Conservation (phyloP, 2,888 invertebrate genomes). For the Dinocampus coccinellae region DNA sequence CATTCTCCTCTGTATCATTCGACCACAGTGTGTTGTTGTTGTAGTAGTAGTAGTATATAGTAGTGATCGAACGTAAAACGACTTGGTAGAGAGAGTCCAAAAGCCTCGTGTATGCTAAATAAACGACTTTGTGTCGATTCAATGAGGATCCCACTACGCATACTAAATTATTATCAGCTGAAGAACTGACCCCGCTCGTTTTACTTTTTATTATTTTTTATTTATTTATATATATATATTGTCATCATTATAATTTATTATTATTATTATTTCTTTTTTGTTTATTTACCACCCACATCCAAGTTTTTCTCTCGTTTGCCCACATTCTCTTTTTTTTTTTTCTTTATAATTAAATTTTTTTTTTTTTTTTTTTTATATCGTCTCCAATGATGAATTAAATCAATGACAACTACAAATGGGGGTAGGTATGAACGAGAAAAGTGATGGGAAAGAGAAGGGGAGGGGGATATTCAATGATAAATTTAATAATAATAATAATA, state of each 20-base stretch:
- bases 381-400: too few relatives aligned
- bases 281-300: too few relatives aligned
- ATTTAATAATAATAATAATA: too few relatives aligned
- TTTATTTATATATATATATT: not conserved
- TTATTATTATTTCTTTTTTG: too few relatives aligned
- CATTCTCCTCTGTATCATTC: conserved; percentile 1
- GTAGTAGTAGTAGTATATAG: conserved; percentile 6
- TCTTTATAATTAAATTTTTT: too few relatives aligned
- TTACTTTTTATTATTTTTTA: not conserved
- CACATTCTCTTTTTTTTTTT: not conserved
- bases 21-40: not conserved
- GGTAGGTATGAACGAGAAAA: too few relatives aligned
- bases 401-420: too few relatives aligned
- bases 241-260: not conserved
- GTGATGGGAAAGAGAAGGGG: not conserved
- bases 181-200: conserved; percentile 51
- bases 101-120: conserved; percentile 27
- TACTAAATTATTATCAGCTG: conserved; percentile 55
- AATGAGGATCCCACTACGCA: conserved; percentile 48
- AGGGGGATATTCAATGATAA: too few relatives aligned
- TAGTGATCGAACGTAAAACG: conserved; percentile 6
- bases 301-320: too few relatives aligned
- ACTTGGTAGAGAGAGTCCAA: not conserved
- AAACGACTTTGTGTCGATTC: conserved; percentile 37
- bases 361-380: too few relatives aligned